A percentile compares a stretch with the other conserved stretches of the same genome.
These are phyloP conservation scores for Electrophaes corylata DNA, from an alignment of 2,888 invertebrate genomes.

Conservation along the genomic window DNA sequence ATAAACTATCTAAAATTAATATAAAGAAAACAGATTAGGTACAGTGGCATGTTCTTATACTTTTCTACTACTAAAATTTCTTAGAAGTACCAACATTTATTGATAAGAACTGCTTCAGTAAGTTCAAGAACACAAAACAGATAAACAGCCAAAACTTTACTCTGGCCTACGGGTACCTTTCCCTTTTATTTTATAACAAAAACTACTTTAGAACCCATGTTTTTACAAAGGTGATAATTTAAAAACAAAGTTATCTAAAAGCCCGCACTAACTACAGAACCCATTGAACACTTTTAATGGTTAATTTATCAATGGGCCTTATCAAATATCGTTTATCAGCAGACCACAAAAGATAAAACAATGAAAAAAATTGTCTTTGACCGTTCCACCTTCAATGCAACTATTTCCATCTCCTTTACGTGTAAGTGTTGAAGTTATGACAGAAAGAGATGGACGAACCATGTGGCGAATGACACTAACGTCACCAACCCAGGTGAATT, in stretches of 20 bases:
- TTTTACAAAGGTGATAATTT: slow-evolving; percentile 28
- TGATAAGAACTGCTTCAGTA: too few species aligned
- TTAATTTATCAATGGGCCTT: slow-evolving; percentile 59
- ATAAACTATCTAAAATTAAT: too few species aligned
- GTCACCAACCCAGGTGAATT: slow-evolving; percentile 76
- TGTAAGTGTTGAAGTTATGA: slow-evolving; percentile 22
- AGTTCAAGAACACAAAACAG: slow-evolving; percentile 10
- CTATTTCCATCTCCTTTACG: slow-evolving; percentile 44
- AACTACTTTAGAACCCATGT: slow-evolving; percentile 16
- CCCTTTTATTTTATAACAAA: slow-evolving; percentile 18
- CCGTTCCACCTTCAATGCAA: slow-evolving; percentile 72
- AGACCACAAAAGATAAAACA: slow-evolving; percentile 72
- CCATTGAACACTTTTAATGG: slow-evolving; percentile 50
- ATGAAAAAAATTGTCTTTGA: slow-evolving; percentile 55
- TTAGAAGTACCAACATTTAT: too few species aligned
- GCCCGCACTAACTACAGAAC: slow-evolving; percentile 32
- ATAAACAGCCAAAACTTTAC: neutral
- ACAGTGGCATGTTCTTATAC: too few species aligned
- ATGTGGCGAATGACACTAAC: slow-evolving; percentile 66
- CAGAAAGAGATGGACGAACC: slow-evolving; percentile 53
- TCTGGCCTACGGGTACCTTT: neutral
- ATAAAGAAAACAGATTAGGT: too few species aligned
- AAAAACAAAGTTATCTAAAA: slow-evolving; percentile 28
- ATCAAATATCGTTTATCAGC: slow-evolving; percentile 62
- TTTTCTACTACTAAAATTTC: too few species aligned